Evolutionary conservation across 2,888 invertebrate genomes (phyloP).

Genomic region (Apantesis nais): DNA sequence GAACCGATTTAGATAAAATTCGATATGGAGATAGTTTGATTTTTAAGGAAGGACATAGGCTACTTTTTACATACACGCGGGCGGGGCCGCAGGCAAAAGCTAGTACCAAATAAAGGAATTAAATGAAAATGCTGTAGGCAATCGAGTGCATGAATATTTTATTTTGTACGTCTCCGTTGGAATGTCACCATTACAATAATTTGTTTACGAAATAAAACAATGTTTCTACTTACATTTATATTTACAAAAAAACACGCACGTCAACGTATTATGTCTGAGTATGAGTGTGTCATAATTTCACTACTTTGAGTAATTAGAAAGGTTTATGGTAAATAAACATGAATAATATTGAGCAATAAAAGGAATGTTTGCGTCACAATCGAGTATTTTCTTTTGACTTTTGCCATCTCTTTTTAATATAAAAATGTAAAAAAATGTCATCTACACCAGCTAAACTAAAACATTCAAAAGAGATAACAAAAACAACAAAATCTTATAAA

Average conservation of each 20-base stretch:
- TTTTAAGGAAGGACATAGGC: too few relatives aligned
- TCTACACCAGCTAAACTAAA: slow-evolving; percentile 19
- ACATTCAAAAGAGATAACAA: slow-evolving; percentile 36
- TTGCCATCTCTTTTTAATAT: slow-evolving; percentile 36
- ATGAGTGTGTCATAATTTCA: slow-evolving; percentile 69
- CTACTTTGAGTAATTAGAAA: slow-evolving; percentile 66
- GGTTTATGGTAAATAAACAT: slow-evolving; percentile 48
- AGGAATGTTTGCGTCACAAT: slow-evolving; percentile 52
- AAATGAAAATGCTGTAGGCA: slow-evolving; percentile 53
- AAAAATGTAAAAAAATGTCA: slow-evolving; percentile 27
- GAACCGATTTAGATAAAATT: too few relatives aligned
- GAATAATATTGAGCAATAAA: slow-evolving; percentile 57
- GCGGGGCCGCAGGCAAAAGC: too few relatives aligned
- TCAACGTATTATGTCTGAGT: slow-evolving; percentile 69
- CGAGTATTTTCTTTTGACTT: slow-evolving; percentile 39
- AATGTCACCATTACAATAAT: slow-evolving; percentile 74
- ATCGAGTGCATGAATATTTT: slow-evolving; percentile 81
- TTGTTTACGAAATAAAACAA: slow-evolving; percentile 63
- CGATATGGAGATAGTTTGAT: too few relatives aligned
- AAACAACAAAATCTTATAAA: slow-evolving; percentile 35
- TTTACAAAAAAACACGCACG: slow-evolving; percentile 61
- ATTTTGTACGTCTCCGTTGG: slow-evolving; percentile 81
- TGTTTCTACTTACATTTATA: slow-evolving; percentile 64
- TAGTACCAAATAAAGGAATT: neutral
- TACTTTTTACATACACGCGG: too few relatives aligned